These are phyloP conservation scores for Drosophila lacertosa DNA, from an alignment of 1,140 invertebrate species.

Conservation along the genomic window DNA sequence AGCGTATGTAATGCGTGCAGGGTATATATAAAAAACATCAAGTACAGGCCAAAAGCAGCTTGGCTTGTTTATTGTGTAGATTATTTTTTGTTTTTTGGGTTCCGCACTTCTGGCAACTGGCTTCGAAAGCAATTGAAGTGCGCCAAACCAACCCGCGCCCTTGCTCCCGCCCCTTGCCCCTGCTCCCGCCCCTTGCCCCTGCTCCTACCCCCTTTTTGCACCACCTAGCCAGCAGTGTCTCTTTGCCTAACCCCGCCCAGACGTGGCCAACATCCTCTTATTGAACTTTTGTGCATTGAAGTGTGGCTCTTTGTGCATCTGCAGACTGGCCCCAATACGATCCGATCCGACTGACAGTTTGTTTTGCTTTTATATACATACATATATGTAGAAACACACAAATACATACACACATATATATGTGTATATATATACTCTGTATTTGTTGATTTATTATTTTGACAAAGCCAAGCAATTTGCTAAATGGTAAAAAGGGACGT, in stretches of 20 bases:
- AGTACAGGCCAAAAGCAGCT: slow-evolving; percentile 32
- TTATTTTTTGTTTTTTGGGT: slow-evolving; percentile 59
- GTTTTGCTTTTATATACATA: slow-evolving; percentile 26
- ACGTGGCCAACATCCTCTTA: slow-evolving; percentile 61
- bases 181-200: neutral
- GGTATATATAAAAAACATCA: slow-evolving; percentile 1
- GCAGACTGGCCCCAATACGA: slow-evolving; percentile 45
- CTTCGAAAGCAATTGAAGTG: slow-evolving; percentile 61
- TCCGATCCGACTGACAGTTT: slow-evolving; percentile 50
- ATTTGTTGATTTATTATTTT: slow-evolving; percentile 82
- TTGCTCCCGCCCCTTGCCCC: neutral
- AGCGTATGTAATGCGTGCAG: no score
- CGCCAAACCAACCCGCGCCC: neutral
- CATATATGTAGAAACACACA: slow-evolving; percentile 9
- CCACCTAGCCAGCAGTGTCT: no score
- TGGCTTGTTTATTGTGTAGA: slow-evolving; percentile 77
- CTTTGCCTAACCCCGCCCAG: slow-evolving; percentile 15
- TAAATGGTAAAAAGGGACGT: slow-evolving; percentile 61
- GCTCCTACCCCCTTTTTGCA: no score
- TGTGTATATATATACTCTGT: slow-evolving; percentile 11
- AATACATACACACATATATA: neutral
- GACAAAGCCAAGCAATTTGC: slow-evolving; percentile 79
- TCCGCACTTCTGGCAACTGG: slow-evolving; percentile 10
- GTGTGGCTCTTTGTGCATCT: slow-evolving; percentile 75
- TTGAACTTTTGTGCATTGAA: slow-evolving; percentile 81